phyloP scores from a whole-genome alignment of 2,888 invertebrate genomes.

The Dryadula phaetusa region DNA sequence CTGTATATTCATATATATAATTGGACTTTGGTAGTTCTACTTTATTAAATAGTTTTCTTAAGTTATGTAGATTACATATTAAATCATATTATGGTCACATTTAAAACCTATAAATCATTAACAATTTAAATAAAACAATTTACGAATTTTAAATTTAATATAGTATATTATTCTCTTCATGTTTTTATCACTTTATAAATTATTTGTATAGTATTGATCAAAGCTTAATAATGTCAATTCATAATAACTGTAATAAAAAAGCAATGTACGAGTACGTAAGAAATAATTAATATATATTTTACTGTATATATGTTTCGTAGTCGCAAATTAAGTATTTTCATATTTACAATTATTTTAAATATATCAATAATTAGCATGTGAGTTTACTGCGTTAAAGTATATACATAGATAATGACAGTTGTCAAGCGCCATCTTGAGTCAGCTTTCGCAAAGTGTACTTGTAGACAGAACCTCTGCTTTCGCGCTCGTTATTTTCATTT shows the following conservation, averaged over 20 bases:
- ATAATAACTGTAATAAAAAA: constrained; percentile 15
- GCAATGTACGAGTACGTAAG: constrained; percentile 17
- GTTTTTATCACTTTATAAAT: constrained; percentile 21
- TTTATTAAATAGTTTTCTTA: background rate
- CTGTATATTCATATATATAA: constrained; percentile 2
- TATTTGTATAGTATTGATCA: constrained; percentile 12
- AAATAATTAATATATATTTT: constrained; percentile 3
- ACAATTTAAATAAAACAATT: constrained; percentile 10
- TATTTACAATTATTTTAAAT: constrained; percentile 1
- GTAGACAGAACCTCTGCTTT: background rate
- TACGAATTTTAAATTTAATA: background rate
- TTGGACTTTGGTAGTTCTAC: background rate
- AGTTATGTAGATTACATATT: background rate
- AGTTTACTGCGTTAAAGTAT: background rate
- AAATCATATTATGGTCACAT: background rate
- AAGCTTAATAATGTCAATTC: constrained; percentile 28
- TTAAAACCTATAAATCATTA: background rate
- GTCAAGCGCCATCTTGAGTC: constrained; percentile 4
- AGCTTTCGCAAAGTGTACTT: background rate
- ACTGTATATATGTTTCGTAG: constrained; percentile 2
- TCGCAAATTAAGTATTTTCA: constrained; percentile 7
- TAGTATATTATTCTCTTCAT: background rate
- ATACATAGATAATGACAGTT: background rate
- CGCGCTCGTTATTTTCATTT: background rate
- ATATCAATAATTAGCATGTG: background rate